These are phyloP conservation scores for Eupithecia vulgata DNA, from an alignment of 2,888 invertebrate genomes.

Conservation along the genomic window DNA sequence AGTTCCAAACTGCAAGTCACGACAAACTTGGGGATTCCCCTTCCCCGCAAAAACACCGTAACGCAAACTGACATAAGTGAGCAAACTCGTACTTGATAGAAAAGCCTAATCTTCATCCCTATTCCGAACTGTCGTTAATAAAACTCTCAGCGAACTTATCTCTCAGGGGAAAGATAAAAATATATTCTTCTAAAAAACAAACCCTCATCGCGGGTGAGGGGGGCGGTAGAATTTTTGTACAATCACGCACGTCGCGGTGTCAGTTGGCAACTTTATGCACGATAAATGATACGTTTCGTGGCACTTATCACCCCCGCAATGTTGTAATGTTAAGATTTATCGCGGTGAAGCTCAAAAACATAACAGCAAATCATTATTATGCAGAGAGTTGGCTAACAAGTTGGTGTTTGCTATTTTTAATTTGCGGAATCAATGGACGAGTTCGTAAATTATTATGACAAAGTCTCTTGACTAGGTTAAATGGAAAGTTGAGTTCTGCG, in stretches of 20 bases:
- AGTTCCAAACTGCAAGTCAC: conserved; percentile 34
- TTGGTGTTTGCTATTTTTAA: conserved; percentile 26
- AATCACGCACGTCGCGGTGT: conserved; percentile 51
- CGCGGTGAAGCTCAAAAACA: conserved; percentile 43
- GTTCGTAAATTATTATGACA: not conserved
- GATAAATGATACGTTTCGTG: conserved; percentile 43
- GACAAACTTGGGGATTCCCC: conserved; percentile 26
- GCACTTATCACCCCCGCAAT: conserved; percentile 45
- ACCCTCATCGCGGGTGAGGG: conserved; percentile 35
- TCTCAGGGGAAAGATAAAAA: conserved; percentile 70
- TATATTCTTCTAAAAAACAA: conserved; percentile 54
- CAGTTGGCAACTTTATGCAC: conserved; percentile 45
- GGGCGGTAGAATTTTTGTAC: conserved; percentile 49
- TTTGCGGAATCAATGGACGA: conserved; percentile 4
- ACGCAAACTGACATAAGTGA: conserved; percentile 60
- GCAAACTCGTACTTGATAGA: conserved; percentile 64
- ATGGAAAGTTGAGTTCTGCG: not conserved
- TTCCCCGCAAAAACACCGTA: conserved; percentile 49
- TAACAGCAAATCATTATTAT: conserved; percentile 42
- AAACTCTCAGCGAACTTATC: conserved; percentile 72
- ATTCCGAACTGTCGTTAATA: conserved; percentile 75
- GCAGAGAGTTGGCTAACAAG: conserved; percentile 32
- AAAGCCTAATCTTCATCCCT: conserved; percentile 66
- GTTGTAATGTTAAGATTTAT: conserved; percentile 44
- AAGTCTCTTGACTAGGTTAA: not conserved